Percentiles rank a stretch among this genome's conserved stretches.
These are phyloP conservation scores for Nephotettix cincticeps DNA, from an alignment of 1,140 invertebrate species.

Conservation along the genomic window DNA sequence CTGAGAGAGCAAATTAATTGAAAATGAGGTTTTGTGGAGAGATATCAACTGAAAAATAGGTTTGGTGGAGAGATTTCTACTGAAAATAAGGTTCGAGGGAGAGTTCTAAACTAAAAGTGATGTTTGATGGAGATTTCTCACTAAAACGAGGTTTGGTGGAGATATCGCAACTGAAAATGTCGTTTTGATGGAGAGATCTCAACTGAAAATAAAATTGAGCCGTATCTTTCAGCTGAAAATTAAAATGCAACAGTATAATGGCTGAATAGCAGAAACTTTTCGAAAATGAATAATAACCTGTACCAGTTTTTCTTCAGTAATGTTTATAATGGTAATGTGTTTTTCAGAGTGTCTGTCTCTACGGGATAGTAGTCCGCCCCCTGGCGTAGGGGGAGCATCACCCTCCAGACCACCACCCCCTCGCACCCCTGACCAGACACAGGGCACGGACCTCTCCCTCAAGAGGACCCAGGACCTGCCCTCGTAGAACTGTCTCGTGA, in stretches of 20 bases:
- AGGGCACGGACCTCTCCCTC: conserved; percentile 9
- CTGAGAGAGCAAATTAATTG: too few species aligned
- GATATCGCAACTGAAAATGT: not conserved
- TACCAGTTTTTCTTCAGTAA: not conserved
- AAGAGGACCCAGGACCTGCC: not conserved
- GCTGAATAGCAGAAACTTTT: not conserved
- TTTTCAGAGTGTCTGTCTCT: conserved; percentile 28
- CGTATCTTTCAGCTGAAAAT: not conserved
- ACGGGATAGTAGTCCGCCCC: conserved; percentile 2
- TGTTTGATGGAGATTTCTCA: too few species aligned
- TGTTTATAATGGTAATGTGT: not conserved
- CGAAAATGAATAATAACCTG: not conserved
- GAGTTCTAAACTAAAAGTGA: too few species aligned
- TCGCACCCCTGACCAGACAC: not conserved
- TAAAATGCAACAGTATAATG: not conserved
- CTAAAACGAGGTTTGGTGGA: too few species aligned
- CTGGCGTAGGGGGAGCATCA: not conserved
- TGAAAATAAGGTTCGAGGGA: too few species aligned
- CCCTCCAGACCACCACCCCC: conserved; percentile 14
- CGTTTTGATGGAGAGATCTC: not conserved
- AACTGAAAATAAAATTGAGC: not conserved
- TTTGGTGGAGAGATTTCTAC: too few species aligned
- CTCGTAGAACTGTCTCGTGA: not conserved
- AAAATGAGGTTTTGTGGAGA: too few species aligned
- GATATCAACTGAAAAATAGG: too few species aligned